Percentiles rank a stretch among this genome's conserved stretches.
Conservation (phyloP, 2,797 vertebrate species). For the Bufotes viridis region DNA sequence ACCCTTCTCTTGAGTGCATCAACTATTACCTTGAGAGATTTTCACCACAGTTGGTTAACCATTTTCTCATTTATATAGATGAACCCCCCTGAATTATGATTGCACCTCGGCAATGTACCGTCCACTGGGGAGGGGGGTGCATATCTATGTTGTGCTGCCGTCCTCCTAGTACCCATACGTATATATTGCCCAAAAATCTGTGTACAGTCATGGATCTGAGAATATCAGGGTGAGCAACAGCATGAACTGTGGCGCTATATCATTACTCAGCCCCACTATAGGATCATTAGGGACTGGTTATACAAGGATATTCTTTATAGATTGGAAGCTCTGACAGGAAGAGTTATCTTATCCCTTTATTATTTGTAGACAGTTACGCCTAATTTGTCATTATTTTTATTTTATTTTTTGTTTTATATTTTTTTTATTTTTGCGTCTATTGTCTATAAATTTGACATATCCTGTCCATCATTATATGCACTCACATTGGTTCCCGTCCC, state of each 20-base stretch:
- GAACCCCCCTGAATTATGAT: neutral
- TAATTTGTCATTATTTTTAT: neutral
- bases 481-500: neutral
- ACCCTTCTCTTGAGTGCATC: conserved; percentile 44
- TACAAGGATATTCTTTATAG: neutral
- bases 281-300: neutral
- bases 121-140: neutral
- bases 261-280: neutral
- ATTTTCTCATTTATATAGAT: neutral
- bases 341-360: neutral
- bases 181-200: neutral
- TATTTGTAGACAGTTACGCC: neutral
- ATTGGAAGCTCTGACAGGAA: neutral
- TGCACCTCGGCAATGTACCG: neutral
- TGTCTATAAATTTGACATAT: neutral
- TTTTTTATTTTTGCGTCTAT: neutral
- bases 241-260: neutral
- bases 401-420: neutral
- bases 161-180: neutral
- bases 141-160: neutral
- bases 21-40: conserved; percentile 43
- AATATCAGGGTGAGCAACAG: neutral
- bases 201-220: neutral
- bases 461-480: neutral
- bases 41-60: conserved; percentile 35